Base-by-base conservation (phyloP, 23 tunicate species). In the Trididemnum miniatum region DNA sequence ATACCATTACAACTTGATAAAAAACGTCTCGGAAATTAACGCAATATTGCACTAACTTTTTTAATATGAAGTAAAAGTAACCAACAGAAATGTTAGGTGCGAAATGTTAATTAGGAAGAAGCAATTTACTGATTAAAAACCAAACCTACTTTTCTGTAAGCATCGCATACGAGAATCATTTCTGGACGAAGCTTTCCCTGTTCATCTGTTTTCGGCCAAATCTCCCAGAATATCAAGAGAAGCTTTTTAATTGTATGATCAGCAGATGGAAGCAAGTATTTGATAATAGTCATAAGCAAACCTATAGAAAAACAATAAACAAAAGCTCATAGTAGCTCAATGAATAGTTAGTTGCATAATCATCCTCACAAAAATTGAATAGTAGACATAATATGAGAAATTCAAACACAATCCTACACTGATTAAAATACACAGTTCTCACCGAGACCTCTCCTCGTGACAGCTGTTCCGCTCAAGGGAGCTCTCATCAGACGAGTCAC, bases 91-190 rank as follows among this genome's bases (percentile, higher is more conserved):
- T 12, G 20, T 72, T 29, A 31, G 20, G 22, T 20, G 28, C 20
- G 30, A 15, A 51, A 15, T 23, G 20, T 51, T 49, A 0, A 25
- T 18, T 50, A 50, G n/a, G n/a, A n/a, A n/a, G n/a, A n/a, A n/a
- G n/a, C n/a, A n/a, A n/a, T n/a, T 15, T 20, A 63, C 28, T n/a
- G n/a, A n/a, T n/a, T n/a, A n/a, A n/a, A n/a, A n/a, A n/a, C n/a
- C n/a, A n/a, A 1, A 32, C 65, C 4, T 62, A 92, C 97, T 85
- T 93, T 93, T 84, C 99, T 84, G 84, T 96, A 96, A 27, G 99
- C 99, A 89, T 96, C 99, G 77, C 99, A 96, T 15, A 96, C 99
- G 5, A 96, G 74, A 52, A 96, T 96, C 99, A 96, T 96, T 80
- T 91, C 97, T 29, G 92, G 97, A 25, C 94, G 60, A 9, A 96